Conservation (phyloP, 2,797 vertebrate species). For the Sparidentex hasta region DNA sequence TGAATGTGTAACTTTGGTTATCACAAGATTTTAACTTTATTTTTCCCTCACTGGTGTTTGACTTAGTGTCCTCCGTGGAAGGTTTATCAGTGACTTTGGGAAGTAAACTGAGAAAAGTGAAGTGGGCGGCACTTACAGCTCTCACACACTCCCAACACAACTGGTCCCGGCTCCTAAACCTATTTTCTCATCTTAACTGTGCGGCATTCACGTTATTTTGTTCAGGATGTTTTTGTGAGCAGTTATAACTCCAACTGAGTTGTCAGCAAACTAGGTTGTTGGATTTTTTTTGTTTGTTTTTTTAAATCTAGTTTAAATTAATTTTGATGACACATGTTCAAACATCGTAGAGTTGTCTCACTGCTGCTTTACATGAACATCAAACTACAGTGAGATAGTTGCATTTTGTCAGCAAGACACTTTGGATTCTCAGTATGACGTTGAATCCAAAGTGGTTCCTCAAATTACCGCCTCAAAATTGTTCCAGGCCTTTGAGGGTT, state of each 20-base stretch:
- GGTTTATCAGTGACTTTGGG: conserved; percentile 36
- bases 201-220: background rate
- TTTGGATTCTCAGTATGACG: background rate
- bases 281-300: no score
- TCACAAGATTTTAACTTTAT: conserved; percentile 34
- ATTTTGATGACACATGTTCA: background rate
- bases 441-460: conserved; percentile 1
- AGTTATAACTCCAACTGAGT: background rate
- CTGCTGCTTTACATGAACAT: background rate
- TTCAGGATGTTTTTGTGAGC: background rate
- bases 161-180: background rate
- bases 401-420: background rate
- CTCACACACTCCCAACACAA: background rate
- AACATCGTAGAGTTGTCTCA: background rate
- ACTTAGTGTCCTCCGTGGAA: conserved; percentile 42
- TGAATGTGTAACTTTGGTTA: conserved; percentile 49
- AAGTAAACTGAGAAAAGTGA: conserved; percentile 36
- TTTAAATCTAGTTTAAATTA: background rate
- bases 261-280: background rate
- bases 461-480: no score
- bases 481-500: no score
- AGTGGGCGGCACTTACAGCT: conserved; percentile 56
- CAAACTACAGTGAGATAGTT: background rate
- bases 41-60: conserved; percentile 50
- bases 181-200: background rate